phyloP scores from a whole-genome alignment of 2,888 invertebrate species.

The Callyntrura guangdongensis region DNA sequence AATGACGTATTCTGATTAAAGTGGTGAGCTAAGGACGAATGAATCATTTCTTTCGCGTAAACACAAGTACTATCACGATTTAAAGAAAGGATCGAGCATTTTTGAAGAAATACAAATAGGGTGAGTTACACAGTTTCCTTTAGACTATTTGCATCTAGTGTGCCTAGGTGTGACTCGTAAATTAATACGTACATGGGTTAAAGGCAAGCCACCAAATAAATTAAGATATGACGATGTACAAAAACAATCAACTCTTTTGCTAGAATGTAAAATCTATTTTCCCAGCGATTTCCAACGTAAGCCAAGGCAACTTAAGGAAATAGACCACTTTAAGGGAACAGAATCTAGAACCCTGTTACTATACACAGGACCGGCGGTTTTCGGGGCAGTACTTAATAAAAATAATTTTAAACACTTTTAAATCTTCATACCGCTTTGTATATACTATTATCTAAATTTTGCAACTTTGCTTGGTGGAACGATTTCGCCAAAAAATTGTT shows the following conservation, averaged over 20 bases:
- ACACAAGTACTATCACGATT: conserved; percentile 44
- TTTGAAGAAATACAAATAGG: conserved; percentile 28
- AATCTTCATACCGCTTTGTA: conserved; percentile 31
- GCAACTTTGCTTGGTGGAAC: conserved; percentile 29
- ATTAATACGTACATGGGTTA: conserved; percentile 1
- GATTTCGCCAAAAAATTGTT: conserved; percentile 10
- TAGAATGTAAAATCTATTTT: too few species aligned
- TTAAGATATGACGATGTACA: neutral
- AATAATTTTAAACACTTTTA: conserved; percentile 45
- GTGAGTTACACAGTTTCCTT: conserved; percentile 46
- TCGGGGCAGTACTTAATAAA: neutral
- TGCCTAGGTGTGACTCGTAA: conserved; percentile 17
- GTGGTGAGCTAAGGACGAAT: neutral
- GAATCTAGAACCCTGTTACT: conserved; percentile 65
- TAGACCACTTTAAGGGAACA: conserved; percentile 65
- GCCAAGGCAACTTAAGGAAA: conserved; percentile 43
- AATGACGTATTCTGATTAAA: conserved; percentile 9
- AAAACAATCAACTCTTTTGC: too few species aligned
- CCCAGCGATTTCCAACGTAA: conserved; percentile 52
- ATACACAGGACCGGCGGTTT: conserved; percentile 40
- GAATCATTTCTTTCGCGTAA: neutral
- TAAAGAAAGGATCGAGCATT: neutral
- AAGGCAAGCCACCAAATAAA: neutral
- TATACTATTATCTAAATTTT: conserved; percentile 49
- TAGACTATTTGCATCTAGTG: conserved; percentile 51